Conservation (phyloP, 1,140 invertebrate genomes). For the Dendrolimus punctatus region DNA sequence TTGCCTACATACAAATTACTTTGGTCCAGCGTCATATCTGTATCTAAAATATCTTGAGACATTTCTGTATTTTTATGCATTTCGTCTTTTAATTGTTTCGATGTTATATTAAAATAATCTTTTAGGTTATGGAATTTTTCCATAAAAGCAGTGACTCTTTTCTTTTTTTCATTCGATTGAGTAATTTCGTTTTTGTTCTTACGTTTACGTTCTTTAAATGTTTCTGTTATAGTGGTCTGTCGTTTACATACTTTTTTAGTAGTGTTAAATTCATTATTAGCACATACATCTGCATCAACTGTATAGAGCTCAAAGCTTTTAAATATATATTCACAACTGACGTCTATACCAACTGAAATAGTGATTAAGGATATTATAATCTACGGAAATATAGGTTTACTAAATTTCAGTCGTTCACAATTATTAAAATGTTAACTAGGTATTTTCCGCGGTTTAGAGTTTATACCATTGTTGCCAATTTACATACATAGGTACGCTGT, state of each 20-base stretch:
- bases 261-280: constrained; percentile 1
- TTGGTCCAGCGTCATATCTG: constrained; percentile 1
- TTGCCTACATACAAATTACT: too few relatives aligned
- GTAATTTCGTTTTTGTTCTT: constrained; percentile 26
- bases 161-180: constrained; percentile 45
- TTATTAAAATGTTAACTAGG: constrained; percentile 2
- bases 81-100: constrained; percentile 26
- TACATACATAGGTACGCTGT: too few relatives aligned
- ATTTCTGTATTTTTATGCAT: constrained; percentile 22
- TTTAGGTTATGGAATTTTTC: constrained; percentile 36
- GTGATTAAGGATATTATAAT: background rate
- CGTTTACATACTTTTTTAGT: constrained; percentile 9
- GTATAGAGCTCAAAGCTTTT: constrained; percentile 19
- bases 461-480: too few relatives aligned
- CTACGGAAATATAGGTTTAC: background rate
- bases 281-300: constrained; percentile 1
- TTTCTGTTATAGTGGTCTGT: constrained; percentile 24
- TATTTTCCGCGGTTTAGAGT: too few relatives aligned
- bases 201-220: constrained; percentile 40
- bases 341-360: constrained; percentile 59
- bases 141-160: constrained; percentile 33
- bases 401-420: constrained; percentile 1
- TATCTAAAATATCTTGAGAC: constrained; percentile 21
- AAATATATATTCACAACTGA: constrained; percentile 46
- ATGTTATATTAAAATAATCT: constrained; percentile 29